A percentile compares a stretch with the other conserved stretches of the same genome.
These are phyloP conservation scores for Hippocampus guttulatus DNA, from an alignment of 2,113 vertebrate genomes.

Conservation along the genomic window DNA sequence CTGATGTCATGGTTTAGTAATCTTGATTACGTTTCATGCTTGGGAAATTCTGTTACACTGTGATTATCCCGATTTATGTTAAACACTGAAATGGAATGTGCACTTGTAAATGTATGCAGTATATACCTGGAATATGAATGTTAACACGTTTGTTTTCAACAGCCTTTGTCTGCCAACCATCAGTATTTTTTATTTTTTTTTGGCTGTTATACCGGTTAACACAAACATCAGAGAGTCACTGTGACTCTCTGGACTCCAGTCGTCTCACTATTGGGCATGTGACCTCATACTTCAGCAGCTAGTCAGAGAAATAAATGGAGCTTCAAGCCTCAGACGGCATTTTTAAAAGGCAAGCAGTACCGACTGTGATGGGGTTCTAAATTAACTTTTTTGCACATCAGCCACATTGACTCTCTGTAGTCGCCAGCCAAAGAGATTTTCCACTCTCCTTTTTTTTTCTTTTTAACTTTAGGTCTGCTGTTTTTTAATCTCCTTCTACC, in stretches of 20 bases:
- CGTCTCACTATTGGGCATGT: not conserved
- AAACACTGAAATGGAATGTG: not conserved
- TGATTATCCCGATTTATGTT: conserved; percentile 21
- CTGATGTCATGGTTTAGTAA: not conserved
- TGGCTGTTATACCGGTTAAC: conserved; percentile 24
- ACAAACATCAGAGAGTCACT: conserved; percentile 31
- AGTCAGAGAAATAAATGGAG: conserved; percentile 11
- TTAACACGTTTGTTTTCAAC: not conserved
- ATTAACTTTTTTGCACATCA: too few species aligned
- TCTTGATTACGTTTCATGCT: not conserved
- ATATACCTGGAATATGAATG: not conserved
- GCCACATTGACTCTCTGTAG: too few species aligned
- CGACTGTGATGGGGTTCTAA: not conserved
- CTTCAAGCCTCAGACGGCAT: not conserved
- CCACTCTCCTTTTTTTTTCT: too few species aligned
- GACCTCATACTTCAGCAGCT: conserved; percentile 17
- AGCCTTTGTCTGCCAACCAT: conserved; percentile 36
- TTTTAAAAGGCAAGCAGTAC: conserved; percentile 38
- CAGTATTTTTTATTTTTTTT: conserved; percentile 29
- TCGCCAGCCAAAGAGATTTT: too few species aligned
- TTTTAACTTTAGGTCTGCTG: too few species aligned
- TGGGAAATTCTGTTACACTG: not conserved
- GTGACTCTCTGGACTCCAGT: too few species aligned
- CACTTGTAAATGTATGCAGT: not conserved
- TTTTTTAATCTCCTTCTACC: too few species aligned